A percentile compares a stretch with the other conserved stretches of the same genome.
These are phyloP conservation scores for Lampris incognitus DNA, from an alignment of 2,113 vertebrate species.

Conservation along the genomic window DNA sequence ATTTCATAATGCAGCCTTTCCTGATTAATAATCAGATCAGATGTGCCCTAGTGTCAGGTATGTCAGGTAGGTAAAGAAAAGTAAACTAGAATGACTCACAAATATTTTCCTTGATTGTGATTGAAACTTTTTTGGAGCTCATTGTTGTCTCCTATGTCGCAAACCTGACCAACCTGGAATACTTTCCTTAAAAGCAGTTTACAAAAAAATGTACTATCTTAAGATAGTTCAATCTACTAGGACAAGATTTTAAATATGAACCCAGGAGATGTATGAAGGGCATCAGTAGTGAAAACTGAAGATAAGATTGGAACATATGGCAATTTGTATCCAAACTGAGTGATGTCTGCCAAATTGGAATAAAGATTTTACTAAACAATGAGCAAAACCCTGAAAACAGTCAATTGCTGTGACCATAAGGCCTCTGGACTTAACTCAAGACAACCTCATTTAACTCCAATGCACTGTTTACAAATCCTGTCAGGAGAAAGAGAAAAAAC, in stretches of 20 bases:
- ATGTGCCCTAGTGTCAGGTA: no score
- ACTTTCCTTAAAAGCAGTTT: no score
- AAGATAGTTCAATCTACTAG: not conserved
- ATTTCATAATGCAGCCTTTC: no score
- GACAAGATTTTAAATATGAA: not conserved
- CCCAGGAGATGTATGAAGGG: not conserved
- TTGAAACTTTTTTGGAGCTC: no score
- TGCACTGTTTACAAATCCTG: slow-evolving; percentile 71
- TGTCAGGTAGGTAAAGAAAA: no score
- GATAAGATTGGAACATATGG: slow-evolving; percentile 21
- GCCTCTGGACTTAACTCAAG: slow-evolving; percentile 55
- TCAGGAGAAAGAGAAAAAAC: slow-evolving; percentile 46
- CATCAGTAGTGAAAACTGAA: not conserved
- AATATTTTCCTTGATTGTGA: no score
- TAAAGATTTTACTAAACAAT: slow-evolving; percentile 40
- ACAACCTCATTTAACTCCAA: slow-evolving; percentile 69
- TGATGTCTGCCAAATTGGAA: slow-evolving; percentile 30
- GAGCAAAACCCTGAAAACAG: slow-evolving; percentile 16
- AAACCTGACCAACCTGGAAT: no score
- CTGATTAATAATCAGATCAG: no score
- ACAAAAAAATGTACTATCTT: no score
- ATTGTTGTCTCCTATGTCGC: no score
- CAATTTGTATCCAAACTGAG: slow-evolving; percentile 44
- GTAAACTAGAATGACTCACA: no score
- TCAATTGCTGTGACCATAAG: slow-evolving; percentile 45